phyloP scores from a whole-genome alignment of 2,888 invertebrate genomes.

The Crioceris asparagi region DNA sequence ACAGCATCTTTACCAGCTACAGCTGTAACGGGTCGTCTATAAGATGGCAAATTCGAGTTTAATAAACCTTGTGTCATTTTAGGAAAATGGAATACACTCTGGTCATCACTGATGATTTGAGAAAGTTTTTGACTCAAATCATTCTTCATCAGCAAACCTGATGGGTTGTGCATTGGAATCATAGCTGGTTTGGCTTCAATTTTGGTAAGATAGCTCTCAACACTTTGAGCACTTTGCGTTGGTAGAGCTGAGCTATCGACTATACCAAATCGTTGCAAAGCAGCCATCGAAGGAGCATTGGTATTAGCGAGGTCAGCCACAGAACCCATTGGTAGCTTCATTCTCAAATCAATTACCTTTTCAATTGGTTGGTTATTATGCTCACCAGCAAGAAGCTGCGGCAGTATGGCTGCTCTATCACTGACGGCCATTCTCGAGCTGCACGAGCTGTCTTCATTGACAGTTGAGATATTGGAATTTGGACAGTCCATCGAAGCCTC shows the following conservation, averaged over 20 bases:
- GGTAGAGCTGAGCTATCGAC: conserved; percentile 36
- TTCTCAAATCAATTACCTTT: conserved; percentile 56
- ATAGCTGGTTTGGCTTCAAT: conserved; percentile 36
- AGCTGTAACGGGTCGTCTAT: conserved; percentile 11
- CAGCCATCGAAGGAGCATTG: conserved; percentile 46
- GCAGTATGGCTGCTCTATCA: conserved; percentile 3
- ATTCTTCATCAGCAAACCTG: conserved; percentile 17
- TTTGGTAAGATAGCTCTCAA: conserved; percentile 47
- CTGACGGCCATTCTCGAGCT: conserved; percentile 9
- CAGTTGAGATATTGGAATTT: conserved; percentile 23
- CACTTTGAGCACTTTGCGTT: conserved; percentile 47
- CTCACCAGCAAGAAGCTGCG: conserved; percentile 5
- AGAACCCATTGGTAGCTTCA: conserved; percentile 50
- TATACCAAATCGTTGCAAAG: conserved; percentile 41
- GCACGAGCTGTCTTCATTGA: conserved; percentile 28
- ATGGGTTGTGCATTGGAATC: conserved; percentile 14
- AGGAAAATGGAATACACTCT: conserved; percentile 9
- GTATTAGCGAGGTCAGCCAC: conserved; percentile 40
- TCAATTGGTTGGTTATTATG: conserved; percentile 32
- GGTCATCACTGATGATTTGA: conserved; percentile 16
- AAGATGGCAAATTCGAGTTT: conserved; percentile 14
- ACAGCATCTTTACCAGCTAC: conserved; percentile 18
- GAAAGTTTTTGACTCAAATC: conserved; percentile 17
- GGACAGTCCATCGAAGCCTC: conserved; percentile 32
- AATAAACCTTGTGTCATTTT: conserved; percentile 18